These are phyloP conservation scores for Pheosia gnoma DNA, from an alignment of 2,888 invertebrate genomes.

Conservation along the genomic window DNA sequence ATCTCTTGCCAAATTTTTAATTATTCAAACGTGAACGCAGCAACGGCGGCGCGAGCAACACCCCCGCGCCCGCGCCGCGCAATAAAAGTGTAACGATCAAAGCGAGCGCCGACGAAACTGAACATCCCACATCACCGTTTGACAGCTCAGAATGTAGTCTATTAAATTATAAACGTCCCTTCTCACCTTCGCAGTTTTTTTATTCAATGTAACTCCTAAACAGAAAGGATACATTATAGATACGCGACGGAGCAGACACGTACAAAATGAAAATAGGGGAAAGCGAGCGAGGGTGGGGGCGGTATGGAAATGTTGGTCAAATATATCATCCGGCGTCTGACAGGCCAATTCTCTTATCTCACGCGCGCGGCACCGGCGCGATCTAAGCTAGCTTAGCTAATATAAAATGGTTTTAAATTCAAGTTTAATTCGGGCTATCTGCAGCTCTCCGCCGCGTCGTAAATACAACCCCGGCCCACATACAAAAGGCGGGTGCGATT, in stretches of 20 bases:
- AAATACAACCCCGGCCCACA: conserved; percentile 70
- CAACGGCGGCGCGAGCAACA: conserved; percentile 45
- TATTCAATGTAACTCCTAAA: conserved; percentile 78
- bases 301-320: conserved; percentile 94
- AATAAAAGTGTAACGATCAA: conserved; percentile 48
- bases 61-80: conserved; percentile 28
- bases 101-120: conserved; percentile 36
- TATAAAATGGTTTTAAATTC: conserved; percentile 85
- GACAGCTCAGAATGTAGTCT: conserved; percentile 67
- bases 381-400: conserved; percentile 84
- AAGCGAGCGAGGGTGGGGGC: conserved; percentile 63
- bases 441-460: conserved; percentile 69
- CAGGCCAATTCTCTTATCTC: conserved; percentile 95
- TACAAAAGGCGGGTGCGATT: conserved; percentile 78
- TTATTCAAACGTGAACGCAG: conserved; percentile 58
- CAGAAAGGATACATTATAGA: conserved; percentile 80
- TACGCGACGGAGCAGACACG: conserved; percentile 80
- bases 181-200: conserved; percentile 69
- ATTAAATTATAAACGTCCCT: conserved; percentile 73
- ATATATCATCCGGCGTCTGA: conserved; percentile 95
- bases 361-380: conserved; percentile 83
- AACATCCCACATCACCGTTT: conserved; percentile 53
- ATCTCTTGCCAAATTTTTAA: conserved; percentile 65
- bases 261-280: conserved; percentile 83
- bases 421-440: conserved; percentile 83